A percentile compares a stretch with the other conserved stretches of the same genome.
These are phyloP conservation scores for Gerris lacustris DNA, from an alignment of 2,888 invertebrate species.

Conservation along the genomic window DNA sequence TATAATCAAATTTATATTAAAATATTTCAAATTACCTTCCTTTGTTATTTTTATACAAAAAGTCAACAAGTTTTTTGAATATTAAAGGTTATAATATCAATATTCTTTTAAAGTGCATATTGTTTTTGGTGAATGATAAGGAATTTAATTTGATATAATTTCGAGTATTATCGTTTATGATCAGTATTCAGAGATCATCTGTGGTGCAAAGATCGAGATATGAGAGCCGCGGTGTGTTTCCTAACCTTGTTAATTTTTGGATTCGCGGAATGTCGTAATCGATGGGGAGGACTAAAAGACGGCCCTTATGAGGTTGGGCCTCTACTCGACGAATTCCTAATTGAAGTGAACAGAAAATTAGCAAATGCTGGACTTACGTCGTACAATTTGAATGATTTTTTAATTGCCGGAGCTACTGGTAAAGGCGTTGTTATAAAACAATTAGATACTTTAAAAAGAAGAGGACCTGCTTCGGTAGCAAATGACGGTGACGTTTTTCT, in stretches of 20 bases:
- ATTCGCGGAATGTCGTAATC: not conserved
- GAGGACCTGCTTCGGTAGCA: not conserved
- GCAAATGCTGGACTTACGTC: not conserved
- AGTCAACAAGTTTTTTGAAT: not conserved
- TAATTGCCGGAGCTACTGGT: not conserved
- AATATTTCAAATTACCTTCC: too few relatives aligned
- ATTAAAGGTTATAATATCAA: not conserved
- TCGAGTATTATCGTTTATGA: too few relatives aligned
- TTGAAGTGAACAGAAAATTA: not conserved
- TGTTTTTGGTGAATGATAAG: too few relatives aligned
- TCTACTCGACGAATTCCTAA: not conserved
- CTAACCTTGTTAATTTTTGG: not conserved
- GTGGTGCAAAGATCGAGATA: too few relatives aligned
- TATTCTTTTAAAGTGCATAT: not conserved
- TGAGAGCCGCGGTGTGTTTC: too few relatives aligned
- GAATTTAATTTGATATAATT: too few relatives aligned
- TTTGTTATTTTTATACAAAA: not conserved
- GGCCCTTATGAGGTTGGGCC: not conserved
- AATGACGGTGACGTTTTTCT: not conserved
- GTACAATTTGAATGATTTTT: not conserved
- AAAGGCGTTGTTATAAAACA: not conserved
- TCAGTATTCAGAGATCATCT: too few relatives aligned
- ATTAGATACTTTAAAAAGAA: slow-evolving; percentile 8
- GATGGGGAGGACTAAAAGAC: not conserved
- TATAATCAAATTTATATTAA: too few relatives aligned